Base-by-base conservation (phyloP, 2,113 vertebrate genomes). In the Holacanthus passer region DNA sequence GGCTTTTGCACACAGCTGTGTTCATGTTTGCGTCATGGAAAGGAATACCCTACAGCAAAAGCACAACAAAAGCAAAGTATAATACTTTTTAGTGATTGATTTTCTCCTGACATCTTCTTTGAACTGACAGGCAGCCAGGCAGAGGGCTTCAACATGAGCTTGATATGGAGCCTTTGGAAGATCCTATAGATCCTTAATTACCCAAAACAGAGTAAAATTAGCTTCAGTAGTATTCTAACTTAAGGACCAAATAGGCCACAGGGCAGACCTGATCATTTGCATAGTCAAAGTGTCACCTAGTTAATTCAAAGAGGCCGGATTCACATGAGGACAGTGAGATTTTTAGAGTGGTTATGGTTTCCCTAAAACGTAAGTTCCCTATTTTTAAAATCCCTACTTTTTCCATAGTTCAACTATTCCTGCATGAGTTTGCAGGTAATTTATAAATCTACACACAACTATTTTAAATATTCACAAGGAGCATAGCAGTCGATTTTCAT, bases 171-270 rank as follows among this genome's bases (percentile, higher is more conserved):
- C 20, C 24, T 62, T 10, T 39, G 37, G 29, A 67, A 41, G 14
- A 75, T 50, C 47, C 35, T 39, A 32, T 0, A 67, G 29, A 50
- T 43, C 12, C 62, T 32, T 47, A 71, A 73, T 68, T 63, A 83
- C 31, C 62, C 67, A 65, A 80, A 82, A 72, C 2, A 52, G 20
- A 81, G 56, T 59, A 9, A 75, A 84, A 64, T 64, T 4, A 47
- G 17, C 45, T 53, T 75, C 14, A 48, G 6, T 35, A 3, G 37
- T 19, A 24, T 82, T 72, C 27, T 29, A 47, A 65, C 10, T 50
- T 7, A 7, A 48, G 32, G 67, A 45, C 7, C 31, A 29, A 59
- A 29, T 7, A 58, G 6, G 47, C 67, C 39, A 22, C 56, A 73
- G 32, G 55, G 31, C 31, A 50, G 17, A 63, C 47, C 27, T 17